Evolutionary conservation across 2,797 vertebrate species (phyloP).

Genomic region (Catostomus latipinnis): DNA sequence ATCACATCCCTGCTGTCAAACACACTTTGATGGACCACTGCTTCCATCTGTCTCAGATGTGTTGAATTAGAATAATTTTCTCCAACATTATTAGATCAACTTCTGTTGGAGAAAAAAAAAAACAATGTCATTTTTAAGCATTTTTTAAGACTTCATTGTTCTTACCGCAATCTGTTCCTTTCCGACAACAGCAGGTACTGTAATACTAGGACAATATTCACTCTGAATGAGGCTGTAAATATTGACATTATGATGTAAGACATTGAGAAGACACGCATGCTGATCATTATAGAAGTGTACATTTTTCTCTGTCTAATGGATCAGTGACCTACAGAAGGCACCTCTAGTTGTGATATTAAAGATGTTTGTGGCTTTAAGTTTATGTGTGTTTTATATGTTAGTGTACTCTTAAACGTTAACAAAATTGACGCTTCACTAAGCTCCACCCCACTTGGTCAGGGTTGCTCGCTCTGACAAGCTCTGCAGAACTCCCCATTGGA

Average conservation of each 20-base stretch:
- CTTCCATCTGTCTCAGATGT: constrained; percentile 69
- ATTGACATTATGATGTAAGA: constrained; percentile 23
- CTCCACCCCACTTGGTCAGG: too few relatives aligned
- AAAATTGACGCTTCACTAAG: too few relatives aligned
- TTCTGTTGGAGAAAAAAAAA: constrained; percentile 10
- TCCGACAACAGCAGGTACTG: constrained; percentile 39
- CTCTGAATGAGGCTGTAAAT: constrained; percentile 42
- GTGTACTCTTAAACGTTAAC: too few relatives aligned
- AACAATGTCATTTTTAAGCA: constrained; percentile 6
- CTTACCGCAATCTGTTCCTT: constrained; percentile 51
- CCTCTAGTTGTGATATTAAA: too few relatives aligned
- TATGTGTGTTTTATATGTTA: too few relatives aligned
- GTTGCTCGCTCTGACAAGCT: too few relatives aligned
- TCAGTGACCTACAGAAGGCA: background rate
- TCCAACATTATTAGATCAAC: constrained; percentile 56
- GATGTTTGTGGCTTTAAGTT: too few relatives aligned
- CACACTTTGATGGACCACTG: constrained; percentile 76
- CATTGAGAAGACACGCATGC: constrained; percentile 29
- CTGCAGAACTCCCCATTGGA: too few relatives aligned
- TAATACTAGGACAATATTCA: constrained; percentile 32
- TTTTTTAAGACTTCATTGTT: constrained; percentile 53
- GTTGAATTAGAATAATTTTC: constrained; percentile 60
- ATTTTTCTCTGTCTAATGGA: constrained; percentile 32
- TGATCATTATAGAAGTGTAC: constrained; percentile 25
- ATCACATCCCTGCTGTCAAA: constrained; percentile 77